A percentile compares a stretch with the other conserved stretches of the same genome.
Evolutionary conservation across 2,888 invertebrate genomes (phyloP).

Genomic region (Mythimna pallens): DNA sequence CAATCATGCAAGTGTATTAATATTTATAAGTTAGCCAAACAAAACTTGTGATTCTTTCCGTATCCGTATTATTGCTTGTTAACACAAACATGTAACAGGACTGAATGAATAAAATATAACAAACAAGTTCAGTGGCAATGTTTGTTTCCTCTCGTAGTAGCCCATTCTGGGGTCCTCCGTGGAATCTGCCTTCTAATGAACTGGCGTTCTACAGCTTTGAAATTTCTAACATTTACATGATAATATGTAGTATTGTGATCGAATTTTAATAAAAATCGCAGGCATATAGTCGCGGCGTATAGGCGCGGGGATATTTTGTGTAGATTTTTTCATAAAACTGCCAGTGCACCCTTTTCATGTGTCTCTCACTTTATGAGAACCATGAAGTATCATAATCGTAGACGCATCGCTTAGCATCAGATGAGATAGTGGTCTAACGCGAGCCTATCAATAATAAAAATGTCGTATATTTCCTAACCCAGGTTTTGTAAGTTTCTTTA

Average conservation of each 20-base stretch:
- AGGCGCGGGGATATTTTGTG: too few species aligned
- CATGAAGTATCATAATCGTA: too few species aligned
- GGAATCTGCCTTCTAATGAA: not conserved
- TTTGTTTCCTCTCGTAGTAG: slow-evolving; percentile 37
- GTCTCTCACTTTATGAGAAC: not conserved
- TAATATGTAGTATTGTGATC: not conserved
- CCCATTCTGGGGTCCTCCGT: slow-evolving; percentile 27
- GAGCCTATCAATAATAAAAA: too few species aligned
- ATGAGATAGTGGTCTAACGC: too few species aligned
- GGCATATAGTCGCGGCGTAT: too few species aligned
- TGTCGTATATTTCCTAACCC: not conserved
- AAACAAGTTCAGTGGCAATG: slow-evolving; percentile 8
- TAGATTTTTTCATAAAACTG: not conserved
- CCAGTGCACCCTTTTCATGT: not conserved
- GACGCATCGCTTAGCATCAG: too few species aligned
- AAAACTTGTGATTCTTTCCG: slow-evolving; percentile 9
- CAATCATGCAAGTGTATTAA: slow-evolving; percentile 1
- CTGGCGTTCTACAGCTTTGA: not conserved
- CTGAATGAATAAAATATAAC: slow-evolving; percentile 50
- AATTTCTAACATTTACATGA: slow-evolving; percentile 22
- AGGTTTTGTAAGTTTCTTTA: not conserved
- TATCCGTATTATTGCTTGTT: slow-evolving; percentile 43
- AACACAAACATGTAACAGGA: slow-evolving; percentile 33
- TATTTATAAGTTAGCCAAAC: slow-evolving; percentile 20
- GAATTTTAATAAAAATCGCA: not conserved